Evolutionary conservation across 1,140 invertebrate species (phyloP).

Genomic region (Drosophila kurseongensis): DNA sequence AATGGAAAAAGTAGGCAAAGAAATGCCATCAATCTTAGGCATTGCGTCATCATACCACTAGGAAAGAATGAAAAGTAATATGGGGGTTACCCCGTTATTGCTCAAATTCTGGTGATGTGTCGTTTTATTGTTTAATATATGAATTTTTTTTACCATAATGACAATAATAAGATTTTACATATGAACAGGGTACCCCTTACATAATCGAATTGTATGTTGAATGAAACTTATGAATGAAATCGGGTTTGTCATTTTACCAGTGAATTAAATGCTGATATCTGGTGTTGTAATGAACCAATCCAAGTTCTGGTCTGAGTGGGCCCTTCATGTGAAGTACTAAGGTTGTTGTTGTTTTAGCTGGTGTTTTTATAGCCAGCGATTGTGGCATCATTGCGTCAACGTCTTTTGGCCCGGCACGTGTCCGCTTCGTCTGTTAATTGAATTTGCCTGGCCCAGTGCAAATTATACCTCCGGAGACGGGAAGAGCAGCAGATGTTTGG

Average conservation of each 20-base stretch:
- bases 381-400: conserved; percentile 39
- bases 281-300: conserved; percentile 12
- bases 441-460: conserved; percentile 59
- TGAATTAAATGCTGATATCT: conserved; percentile 1
- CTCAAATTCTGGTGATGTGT: not conserved
- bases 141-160: too few species aligned
- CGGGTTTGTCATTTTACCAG: not conserved
- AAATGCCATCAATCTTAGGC: not conserved
- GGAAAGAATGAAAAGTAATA: not conserved
- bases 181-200: not conserved
- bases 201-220: not conserved
- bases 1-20: not conserved
- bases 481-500: conserved; percentile 58
- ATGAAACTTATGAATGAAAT: conserved; percentile 4
- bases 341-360: conserved; percentile 9
- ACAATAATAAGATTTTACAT: too few species aligned
- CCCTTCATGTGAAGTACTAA: conserved; percentile 56
- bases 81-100: not conserved
- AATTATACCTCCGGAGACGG: conserved; percentile 31
- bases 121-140: not conserved
- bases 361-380: conserved; percentile 63
- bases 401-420: conserved; percentile 61
- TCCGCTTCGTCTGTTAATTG: conserved; percentile 64
- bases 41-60: conserved; percentile 8
- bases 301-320: conserved; percentile 35